These are phyloP conservation scores for Pseudotriccus pelzelni DNA, from an alignment of 2,797 vertebrate species.

Conservation along the genomic window DNA sequence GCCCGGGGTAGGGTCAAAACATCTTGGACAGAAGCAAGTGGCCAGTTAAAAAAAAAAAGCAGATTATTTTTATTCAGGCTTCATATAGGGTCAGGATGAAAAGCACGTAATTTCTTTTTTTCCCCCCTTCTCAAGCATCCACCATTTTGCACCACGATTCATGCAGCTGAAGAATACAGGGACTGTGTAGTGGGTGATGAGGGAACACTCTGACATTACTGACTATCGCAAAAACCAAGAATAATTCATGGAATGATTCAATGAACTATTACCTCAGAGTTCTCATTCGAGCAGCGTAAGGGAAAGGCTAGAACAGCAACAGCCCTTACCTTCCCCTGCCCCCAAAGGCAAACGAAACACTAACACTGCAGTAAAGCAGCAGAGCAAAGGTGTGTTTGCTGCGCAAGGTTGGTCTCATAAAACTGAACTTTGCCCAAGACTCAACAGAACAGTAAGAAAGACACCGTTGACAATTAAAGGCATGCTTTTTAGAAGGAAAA, in stretches of 20 bases:
- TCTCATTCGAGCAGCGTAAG: constrained; percentile 41
- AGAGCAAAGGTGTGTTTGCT: constrained; percentile 79
- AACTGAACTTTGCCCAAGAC: constrained; percentile 75
- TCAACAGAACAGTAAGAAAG: constrained; percentile 62
- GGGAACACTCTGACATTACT: neutral
- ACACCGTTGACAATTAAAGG: neutral
- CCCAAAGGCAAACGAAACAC: constrained; percentile 76
- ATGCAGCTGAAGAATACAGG: neutral
- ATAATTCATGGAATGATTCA: neutral
- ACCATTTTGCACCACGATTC: neutral
- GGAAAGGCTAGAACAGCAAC: constrained; percentile 61
- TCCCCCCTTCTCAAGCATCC: neutral
- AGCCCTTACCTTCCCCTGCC: constrained; percentile 64
- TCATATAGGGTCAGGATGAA: neutral
- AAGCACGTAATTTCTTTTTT: neutral
- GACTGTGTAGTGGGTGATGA: neutral
- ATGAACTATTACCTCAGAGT: neutral
- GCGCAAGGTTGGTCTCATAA: constrained; percentile 71
- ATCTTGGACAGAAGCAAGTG: neutral
- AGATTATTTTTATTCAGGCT: neutral
- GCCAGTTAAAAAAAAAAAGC: neutral
- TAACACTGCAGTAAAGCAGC: constrained; percentile 71
- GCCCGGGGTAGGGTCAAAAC: neutral
- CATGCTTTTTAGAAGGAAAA: constrained; percentile 8
- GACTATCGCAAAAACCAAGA: neutral